A percentile compares a stretch with the other conserved stretches of the same genome.
Conservation (phyloP, 2,888 invertebrate species). For the Drosophila colorata region DNA sequence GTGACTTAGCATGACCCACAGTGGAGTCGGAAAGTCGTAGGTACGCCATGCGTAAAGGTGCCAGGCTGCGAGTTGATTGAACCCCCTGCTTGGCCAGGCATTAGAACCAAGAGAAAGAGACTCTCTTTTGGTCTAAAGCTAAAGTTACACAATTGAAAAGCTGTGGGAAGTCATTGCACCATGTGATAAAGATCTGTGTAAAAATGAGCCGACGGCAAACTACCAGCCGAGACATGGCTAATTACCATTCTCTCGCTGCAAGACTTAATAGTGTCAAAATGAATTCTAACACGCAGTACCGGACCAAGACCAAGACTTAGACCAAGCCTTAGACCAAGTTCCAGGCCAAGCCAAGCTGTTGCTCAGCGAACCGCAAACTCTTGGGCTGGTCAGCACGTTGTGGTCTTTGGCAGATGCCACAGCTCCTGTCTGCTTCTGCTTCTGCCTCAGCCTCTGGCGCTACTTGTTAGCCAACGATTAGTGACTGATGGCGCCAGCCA, state of each 20-base stretch:
- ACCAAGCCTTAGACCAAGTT: not conserved
- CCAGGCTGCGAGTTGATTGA: constrained; percentile 72
- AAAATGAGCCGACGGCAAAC: constrained; percentile 42
- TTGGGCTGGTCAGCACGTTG: constrained; percentile 24
- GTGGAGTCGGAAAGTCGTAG: constrained; percentile 30
- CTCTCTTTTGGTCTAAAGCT: constrained; percentile 18
- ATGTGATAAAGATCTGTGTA: constrained; percentile 58
- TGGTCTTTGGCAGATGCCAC: constrained; percentile 6
- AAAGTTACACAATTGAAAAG: constrained; percentile 67
- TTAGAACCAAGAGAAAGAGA: constrained; percentile 19
- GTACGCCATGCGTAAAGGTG: constrained; percentile 83
- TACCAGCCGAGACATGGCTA: constrained; percentile 54
- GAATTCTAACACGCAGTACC: constrained; percentile 70
- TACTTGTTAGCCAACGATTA: constrained; percentile 11
- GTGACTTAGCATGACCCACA: constrained; percentile 74
- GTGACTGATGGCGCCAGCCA: constrained; percentile 34
- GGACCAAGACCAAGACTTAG: constrained; percentile 12
- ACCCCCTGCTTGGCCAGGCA: constrained; percentile 54
- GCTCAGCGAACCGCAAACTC: constrained; percentile 55
- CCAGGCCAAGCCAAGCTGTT: constrained; percentile 6
- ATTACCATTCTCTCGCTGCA: constrained; percentile 70
- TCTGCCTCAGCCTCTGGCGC: not conserved
- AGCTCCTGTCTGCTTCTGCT: constrained; percentile 8
- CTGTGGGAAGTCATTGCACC: constrained; percentile 69
- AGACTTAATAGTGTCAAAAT: constrained; percentile 76